A percentile compares a stretch with the other conserved stretches of the same genome.
Evolutionary conservation across 2,113 vertebrate genomes (phyloP).

Genomic region (Syrrhaptes paradoxus): DNA sequence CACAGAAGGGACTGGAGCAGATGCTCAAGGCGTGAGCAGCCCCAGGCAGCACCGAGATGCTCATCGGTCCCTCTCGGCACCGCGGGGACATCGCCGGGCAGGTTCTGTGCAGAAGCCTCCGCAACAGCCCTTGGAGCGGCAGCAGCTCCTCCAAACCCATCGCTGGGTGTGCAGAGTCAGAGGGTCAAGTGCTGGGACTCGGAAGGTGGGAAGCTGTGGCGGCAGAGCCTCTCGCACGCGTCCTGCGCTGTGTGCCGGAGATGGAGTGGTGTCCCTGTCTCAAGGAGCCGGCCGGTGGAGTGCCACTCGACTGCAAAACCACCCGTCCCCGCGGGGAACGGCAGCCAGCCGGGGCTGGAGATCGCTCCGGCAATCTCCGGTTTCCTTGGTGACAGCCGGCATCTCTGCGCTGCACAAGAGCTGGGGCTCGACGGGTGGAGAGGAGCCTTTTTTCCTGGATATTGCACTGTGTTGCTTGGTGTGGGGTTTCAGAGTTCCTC

Average conservation of each 20-base stretch:
- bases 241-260: accelerated
- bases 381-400: slow-evolving; percentile 44
- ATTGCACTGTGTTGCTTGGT: accelerated
- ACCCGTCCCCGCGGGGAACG: neutral
- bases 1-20: accelerated
- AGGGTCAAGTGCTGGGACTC: neutral
- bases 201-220: neutral
- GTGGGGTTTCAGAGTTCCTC: neutral
- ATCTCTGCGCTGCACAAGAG: neutral
- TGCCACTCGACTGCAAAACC: neutral
- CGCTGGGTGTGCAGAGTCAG: accelerated
- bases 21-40: neutral
- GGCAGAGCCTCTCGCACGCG: accelerated
- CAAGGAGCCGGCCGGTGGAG: neutral
- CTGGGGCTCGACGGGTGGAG: neutral
- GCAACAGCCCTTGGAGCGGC: accelerated
- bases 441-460: neutral
- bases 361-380: neutral
- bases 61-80: neutral
- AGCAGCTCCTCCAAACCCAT: neutral
- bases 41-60: accelerated
- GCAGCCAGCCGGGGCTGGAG: neutral
- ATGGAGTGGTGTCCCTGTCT: neutral
- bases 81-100: accelerated
- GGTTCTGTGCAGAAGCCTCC: neutral